A percentile compares a stretch with the other conserved stretches of the same genome.
phyloP scores from a whole-genome alignment of 1,140 invertebrate genomes.

The Camponotus vicinus region DNA sequence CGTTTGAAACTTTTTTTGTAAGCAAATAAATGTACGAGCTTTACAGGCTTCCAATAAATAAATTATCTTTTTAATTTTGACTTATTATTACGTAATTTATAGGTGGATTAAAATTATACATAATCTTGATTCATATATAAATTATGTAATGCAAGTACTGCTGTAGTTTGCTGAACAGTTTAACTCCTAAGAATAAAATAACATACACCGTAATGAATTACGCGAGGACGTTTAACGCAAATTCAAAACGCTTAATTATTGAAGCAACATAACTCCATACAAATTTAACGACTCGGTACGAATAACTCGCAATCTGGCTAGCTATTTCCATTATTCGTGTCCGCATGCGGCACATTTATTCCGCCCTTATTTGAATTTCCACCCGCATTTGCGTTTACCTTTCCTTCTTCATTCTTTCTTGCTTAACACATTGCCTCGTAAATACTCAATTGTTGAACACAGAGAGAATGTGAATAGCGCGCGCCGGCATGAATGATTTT shows the following conservation, averaged over 20 bases:
- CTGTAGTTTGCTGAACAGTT: too few relatives aligned
- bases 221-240: background rate
- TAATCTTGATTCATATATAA: too few relatives aligned
- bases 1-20: too few relatives aligned
- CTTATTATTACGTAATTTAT: too few relatives aligned
- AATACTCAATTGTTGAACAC: slow-evolving; percentile 36
- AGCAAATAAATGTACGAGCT: too few relatives aligned
- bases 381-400: background rate
- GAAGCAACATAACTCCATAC: background rate
- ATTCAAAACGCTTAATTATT: background rate
- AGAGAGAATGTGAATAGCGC: background rate
- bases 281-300: slow-evolving; percentile 11
- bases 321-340: slow-evolving; percentile 33
- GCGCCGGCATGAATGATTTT: background rate
- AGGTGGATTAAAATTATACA: too few relatives aligned
- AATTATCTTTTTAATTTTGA: too few relatives aligned
- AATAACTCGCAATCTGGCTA: background rate
- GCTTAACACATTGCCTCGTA: slow-evolving; percentile 16
- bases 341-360: slow-evolving; percentile 4
- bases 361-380: slow-evolving; percentile 10
- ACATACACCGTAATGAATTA: too few relatives aligned
- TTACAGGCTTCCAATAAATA: too few relatives aligned
- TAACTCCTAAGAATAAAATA: too few relatives aligned
- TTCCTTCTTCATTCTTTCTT: background rate
- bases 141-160: too few relatives aligned